These are phyloP conservation scores for Leucozona laternaria DNA, from an alignment of 2,888 invertebrate genomes.

Conservation along the genomic window DNA sequence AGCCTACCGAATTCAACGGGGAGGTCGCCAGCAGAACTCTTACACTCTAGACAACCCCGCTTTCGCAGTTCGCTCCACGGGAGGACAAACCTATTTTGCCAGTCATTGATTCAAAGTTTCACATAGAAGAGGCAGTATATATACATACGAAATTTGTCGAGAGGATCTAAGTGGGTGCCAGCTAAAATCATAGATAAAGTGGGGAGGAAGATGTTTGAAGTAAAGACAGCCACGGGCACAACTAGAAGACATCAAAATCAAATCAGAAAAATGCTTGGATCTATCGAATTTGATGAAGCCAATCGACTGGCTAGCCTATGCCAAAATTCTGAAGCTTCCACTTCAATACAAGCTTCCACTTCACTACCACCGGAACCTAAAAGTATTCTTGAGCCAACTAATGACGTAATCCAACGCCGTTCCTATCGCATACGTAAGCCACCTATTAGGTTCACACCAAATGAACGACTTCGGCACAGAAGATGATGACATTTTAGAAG, in stretches of 20 bases:
- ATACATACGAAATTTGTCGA: not conserved
- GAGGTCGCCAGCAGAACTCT: not conserved
- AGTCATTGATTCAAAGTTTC: not conserved
- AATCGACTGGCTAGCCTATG: not conserved
- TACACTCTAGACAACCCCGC: not conserved
- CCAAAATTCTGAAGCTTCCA: not conserved
- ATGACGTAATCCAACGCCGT: too few relatives aligned
- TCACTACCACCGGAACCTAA: too few relatives aligned
- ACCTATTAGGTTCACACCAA: too few relatives aligned
- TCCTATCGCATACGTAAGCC: too few relatives aligned
- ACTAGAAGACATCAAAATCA: not conserved
- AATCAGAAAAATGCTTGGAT: not conserved
- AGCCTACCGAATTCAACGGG: not conserved
- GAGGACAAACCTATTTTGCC: not conserved
- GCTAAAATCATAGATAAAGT: not conserved
- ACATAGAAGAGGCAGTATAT: not conserved
- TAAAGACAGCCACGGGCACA: not conserved
- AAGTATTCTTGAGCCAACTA: too few relatives aligned
- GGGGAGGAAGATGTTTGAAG: not conserved
- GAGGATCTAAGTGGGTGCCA: not conserved
- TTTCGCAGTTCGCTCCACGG: not conserved
- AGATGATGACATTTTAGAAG: too few relatives aligned
- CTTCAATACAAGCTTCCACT: too few relatives aligned
- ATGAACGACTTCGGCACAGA: too few relatives aligned
- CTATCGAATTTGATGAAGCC: not conserved